phyloP scores from a whole-genome alignment of 2,797 vertebrate genomes.

The Helarctos malayanus region DNA sequence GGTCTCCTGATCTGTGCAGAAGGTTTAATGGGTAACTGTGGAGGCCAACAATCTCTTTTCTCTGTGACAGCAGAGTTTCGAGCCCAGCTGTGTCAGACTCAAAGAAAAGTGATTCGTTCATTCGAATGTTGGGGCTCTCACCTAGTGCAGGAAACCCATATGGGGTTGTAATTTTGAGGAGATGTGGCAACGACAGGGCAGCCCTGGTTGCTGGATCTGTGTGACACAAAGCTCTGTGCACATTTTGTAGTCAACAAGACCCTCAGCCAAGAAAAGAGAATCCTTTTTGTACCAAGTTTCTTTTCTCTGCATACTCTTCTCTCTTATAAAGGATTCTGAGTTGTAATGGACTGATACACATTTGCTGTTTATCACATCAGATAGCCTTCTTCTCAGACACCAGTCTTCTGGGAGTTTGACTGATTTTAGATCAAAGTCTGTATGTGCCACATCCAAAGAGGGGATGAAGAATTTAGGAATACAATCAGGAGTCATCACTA shows the following conservation, averaged over 20 bases:
- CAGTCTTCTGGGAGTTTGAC: background rate
- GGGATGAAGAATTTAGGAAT: constrained; percentile 88
- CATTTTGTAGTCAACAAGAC: background rate
- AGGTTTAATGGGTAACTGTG: constrained; percentile 44
- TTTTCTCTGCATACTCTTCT: constrained; percentile 15
- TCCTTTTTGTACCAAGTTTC: constrained; percentile 33
- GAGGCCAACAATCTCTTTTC: constrained; percentile 54
- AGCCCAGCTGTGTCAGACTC: constrained; percentile 73
- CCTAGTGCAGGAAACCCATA: constrained; percentile 91
- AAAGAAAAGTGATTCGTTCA: constrained; percentile 93
- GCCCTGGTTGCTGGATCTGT: constrained; percentile 90
- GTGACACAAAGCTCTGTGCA: constrained; percentile 77
- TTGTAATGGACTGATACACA: constrained; percentile 74
- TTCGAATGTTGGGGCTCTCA: constrained; percentile 92
- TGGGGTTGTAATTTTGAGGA: constrained; percentile 88
- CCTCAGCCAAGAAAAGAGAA: constrained; percentile 64
- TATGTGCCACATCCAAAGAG: constrained; percentile 81
- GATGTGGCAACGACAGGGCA: constrained; percentile 91
- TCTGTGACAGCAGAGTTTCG: constrained; percentile 74
- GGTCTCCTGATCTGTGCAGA: background rate
- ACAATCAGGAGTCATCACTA: constrained; percentile 85
- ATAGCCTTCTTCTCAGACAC: background rate
- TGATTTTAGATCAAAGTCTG: constrained; percentile 67
- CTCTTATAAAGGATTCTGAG: constrained; percentile 77
- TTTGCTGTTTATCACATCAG: constrained; percentile 30